Base-by-base conservation (phyloP, 35 echinoderm and acorn worm species). In the Ophiothrix spiculata region DNA sequence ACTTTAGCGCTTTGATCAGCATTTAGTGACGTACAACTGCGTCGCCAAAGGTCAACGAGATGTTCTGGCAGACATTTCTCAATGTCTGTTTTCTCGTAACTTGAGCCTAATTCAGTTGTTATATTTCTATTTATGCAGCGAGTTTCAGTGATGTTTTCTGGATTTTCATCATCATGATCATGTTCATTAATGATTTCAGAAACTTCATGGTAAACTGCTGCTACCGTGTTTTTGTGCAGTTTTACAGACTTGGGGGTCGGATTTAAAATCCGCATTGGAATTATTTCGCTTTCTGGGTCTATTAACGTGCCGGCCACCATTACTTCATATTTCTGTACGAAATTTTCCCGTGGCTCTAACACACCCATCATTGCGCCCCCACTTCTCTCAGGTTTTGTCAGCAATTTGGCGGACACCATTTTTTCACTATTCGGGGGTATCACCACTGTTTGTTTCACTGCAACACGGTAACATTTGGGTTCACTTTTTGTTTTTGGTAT, bases 361-460 rank as follows among this genome's bases (percentile, higher is more conserved):
- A 83, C 56, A 25, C 81, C 45, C 33, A 83, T 69, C 29, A 2
- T 25, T 6, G 17, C 60, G 29, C 23, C 4, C 8, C 21, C 33
- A 36, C 10, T 32, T 0, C 21, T 60, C 0, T 36, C 28, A 1
- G n/a, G 81, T 29, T 36, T 60, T 33, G 28, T 56, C 10, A 56
- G 2, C 21, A 60, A 28, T 36, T 56, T 36, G 32, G 41, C 81
- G 0, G 1, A 19, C 32, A 32, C 45, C 33, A 33, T 31, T 56
- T 56, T 83, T 36, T 45, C 56, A 36, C 81, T 56, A 32, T 45
- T 45, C n/a, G 11, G 81, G 81, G 38, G 41, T 32, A 45, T 56
- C 19, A 1, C 33, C 6, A 34, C 29, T 10, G 60, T 69, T 28
- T 69, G 16, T 28, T 28, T n/a, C 25, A 69, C 60, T 25, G 60